These are phyloP conservation scores for Calliphora vicina DNA, from an alignment of 1,140 invertebrate species.

Conservation along the genomic window DNA sequence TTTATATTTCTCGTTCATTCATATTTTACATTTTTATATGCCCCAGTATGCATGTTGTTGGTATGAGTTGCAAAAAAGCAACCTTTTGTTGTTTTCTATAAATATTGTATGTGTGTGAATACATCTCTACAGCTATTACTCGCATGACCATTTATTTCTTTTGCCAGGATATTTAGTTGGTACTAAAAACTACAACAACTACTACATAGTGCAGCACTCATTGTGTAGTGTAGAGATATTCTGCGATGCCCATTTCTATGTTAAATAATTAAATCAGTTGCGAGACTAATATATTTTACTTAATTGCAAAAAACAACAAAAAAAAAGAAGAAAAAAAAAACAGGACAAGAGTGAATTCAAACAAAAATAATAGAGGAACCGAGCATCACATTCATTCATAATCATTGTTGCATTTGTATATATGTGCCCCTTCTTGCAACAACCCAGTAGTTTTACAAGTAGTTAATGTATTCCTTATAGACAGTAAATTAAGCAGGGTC, in stretches of 20 bases:
- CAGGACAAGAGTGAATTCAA: neutral
- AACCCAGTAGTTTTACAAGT: too few species aligned
- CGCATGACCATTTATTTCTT: neutral
- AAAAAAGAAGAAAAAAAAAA: neutral
- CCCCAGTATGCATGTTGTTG: neutral
- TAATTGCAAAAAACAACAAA: conserved; percentile 52
- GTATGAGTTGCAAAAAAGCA: neutral
- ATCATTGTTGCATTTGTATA: neutral
- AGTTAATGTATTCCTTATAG: too few species aligned
- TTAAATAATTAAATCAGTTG: conserved; percentile 63
- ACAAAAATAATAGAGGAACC: neutral
- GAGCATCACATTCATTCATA: conserved; percentile 31
- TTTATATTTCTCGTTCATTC: conserved; percentile 32
- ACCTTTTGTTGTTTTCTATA: conserved; percentile 26
- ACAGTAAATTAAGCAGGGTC: too few species aligned
- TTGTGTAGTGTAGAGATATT: neutral
- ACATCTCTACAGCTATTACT: neutral
- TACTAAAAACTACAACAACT: neutral
- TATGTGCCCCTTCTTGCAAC: neutral
- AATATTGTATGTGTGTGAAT: neutral
- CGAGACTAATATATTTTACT: conserved; percentile 62
- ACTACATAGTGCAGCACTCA: neutral
- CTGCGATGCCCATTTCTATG: conserved; percentile 47
- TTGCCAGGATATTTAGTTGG: neutral
- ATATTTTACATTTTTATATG: conserved; percentile 28